Evolutionary conservation across 2,888 invertebrate species (phyloP), one percentile per base, ranked within the genome.

Genomic region (Hydriomena furcata): DNA sequence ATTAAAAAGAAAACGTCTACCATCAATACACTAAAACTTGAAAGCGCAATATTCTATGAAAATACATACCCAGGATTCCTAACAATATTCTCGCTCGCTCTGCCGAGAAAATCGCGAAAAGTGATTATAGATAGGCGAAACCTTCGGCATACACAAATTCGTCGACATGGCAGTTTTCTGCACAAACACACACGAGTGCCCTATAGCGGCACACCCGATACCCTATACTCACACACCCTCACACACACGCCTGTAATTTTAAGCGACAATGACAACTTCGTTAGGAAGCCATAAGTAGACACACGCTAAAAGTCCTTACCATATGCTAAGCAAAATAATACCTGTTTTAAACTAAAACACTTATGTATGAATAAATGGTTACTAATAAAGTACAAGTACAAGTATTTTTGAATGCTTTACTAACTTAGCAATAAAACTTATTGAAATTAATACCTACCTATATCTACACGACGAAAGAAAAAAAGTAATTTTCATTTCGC

Each of bases 121-220:
- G 76, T 84, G 80, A 86, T 88, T 86, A 85, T 79, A 74, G 79
- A 84, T 83, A 72, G 80, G 75, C 72, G 76, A 82, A 79, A 79
- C 74, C 75, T 78, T 76, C 66, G 73, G 74, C 73, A 78, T 70
- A 76, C 46, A 47, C 30, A 79, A 84, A 81, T 66, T 72, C 78
- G 75, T 70, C 69, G 67, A 40, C 43, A 34, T 43, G 28, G 31
- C 24, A 34, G 44, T 48, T 58, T 43, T 52, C 28, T 35, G 31
- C 31, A 46, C 43, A 55, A 57, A 35, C 37, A 40, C 36, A 37
- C 32, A 13, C 47, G 17, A 24, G 30, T 28, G 13, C 31, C 28
- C 17, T 7, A n/a, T 12, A 40, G 10, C 21, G 5, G 31, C 17
- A 30, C 20, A n/a, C n/a, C 17, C 17, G 17, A 17, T 4, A 47